Evolutionary conservation across 2,797 vertebrate species (phyloP), one percentile per base, ranked within the genome.

Genomic region (Fringilla coelebs): DNA sequence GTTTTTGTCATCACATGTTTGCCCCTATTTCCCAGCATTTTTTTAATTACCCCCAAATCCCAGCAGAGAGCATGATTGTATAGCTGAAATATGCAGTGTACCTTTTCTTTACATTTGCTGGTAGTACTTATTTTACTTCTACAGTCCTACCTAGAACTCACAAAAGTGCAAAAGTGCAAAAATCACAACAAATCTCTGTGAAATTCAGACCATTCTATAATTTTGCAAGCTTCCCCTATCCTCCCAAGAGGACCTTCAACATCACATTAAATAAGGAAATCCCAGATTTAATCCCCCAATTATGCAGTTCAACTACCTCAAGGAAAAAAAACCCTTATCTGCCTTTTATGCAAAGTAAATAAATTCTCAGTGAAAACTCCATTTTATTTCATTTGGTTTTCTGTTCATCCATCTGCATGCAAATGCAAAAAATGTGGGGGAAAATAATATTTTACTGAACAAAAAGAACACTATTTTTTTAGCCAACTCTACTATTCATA

Each of bases 1-100:
- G 6, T 0, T 58, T 84, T 77, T 87, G 11, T 65, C 11, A 49
- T 62, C 21, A 84, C 8, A 21, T 0, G 3, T 54, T 84, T 58
- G 5, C 2, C 5, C 6, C 4, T 4, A 32, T 34, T 4, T 34
- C 5, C 4, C 5, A 66, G 11, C 20, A 40, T 15, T 18, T 25
- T 9, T 58, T 18, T 49, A 3, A 2, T 19, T 13, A 3, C 13
- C 1, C 2, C 5, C 2, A 83, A 18, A 4, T 29, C 25, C 6
- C 16, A 61, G 9, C 25, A 19, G 2, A 76, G 6, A 68, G 0
- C 11, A 57, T 0, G 2, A 52, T 11, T 61, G 13, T 14, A 7
- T 34, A 19, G 12, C 13, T 65, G 63, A 68, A 22, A 43, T n/a
- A 36, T 4, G 2, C 24, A 60, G 8, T 16, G 4, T 32, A 19